These are phyloP conservation scores for Cyprinella venusta DNA, from an alignment of 2,797 vertebrate species.

Conservation along the genomic window DNA sequence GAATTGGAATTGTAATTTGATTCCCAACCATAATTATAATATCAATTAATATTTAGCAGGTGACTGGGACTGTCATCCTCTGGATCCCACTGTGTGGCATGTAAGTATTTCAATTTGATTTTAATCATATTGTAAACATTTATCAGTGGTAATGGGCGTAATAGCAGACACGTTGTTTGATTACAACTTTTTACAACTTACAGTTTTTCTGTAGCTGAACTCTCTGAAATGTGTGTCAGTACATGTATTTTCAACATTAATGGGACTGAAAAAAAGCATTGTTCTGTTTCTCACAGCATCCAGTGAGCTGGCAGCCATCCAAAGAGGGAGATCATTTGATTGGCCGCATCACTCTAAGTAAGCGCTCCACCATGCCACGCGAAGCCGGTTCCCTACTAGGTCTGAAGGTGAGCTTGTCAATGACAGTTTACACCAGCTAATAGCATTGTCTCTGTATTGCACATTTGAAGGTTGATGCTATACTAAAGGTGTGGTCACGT, in stretches of 20 bases:
- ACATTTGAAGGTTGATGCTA: neutral
- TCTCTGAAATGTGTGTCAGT: slow-evolving; percentile 9
- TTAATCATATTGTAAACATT: slow-evolving; percentile 1
- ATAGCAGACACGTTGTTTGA: slow-evolving; percentile 8
- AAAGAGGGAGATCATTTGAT: slow-evolving; percentile 98
- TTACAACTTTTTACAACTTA: neutral
- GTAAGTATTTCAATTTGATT: slow-evolving; percentile 75
- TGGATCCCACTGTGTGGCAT: slow-evolving; percentile 96
- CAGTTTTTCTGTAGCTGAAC: neutral
- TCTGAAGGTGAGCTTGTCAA: slow-evolving; percentile 85
- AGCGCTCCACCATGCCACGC: slow-evolving; percentile 93
- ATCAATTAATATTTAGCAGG: slow-evolving; percentile 74
- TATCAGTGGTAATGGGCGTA: neutral
- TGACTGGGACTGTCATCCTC: slow-evolving; percentile 97
- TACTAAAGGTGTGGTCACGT: neutral
- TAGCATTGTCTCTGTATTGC: neutral
- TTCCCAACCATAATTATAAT: neutral
- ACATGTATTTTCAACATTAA: slow-evolving; percentile 34
- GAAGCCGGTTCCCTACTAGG: slow-evolving; percentile 94
- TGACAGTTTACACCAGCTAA: slow-evolving; percentile 6
- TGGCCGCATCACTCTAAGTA: slow-evolving; percentile 96
- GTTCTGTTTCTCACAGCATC: slow-evolving; percentile 81
- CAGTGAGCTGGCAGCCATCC: slow-evolving; percentile 97
- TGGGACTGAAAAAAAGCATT: slow-evolving; percentile 34
- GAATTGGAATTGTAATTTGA: too few relatives aligned